Evolutionary conservation across 2,797 vertebrate species (phyloP), one percentile per base, ranked within the genome.

Genomic region (Alca torda): DNA sequence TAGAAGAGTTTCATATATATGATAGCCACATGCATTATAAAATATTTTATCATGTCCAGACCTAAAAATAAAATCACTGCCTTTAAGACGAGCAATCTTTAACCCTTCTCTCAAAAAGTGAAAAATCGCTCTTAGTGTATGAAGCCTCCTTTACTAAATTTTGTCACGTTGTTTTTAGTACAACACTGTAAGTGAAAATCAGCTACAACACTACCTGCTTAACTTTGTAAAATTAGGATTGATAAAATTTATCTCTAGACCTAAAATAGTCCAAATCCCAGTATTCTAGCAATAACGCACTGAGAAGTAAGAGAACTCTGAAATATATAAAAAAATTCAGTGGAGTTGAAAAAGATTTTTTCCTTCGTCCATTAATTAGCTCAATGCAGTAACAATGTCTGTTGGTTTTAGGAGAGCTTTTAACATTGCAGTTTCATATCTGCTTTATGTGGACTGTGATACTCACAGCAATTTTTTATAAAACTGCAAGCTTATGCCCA

Each of bases 21-120:
- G 45, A 81, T 72, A 95, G 48, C 48, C 61, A 93, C 30, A 63
- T 37, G 25, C 39, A 89, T 96, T 91, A 85, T 85, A 82, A 95
- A 92, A 85, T 16, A 91, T 37, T 51, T 93, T 83, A 35, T 82
- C 76, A 84, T 31, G 51, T 39, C 16, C 57, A 91, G 45, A 92
- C 63, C 51, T 31, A 88, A 90, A 82, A 88, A 46, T 59, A 68
- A 72, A 88, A 82, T 83, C 25, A 70, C 7, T 84, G 83, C 46
- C 92, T 93, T 89, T 73, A 90, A 84, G 46, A 16, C 3, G 19
- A 93, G 18, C 70, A 73, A 90, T 83, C 43, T 87, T 94, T 91
- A 92, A 92, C 13, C 89, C 35, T 95, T 33, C 59, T 39, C 33
- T 96, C 50, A 31, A 67, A 92, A 92, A 90, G 33, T 64, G 33